phyloP scores from a whole-genome alignment of 2,888 invertebrate species.

The Torymus aiolomorphi region DNA sequence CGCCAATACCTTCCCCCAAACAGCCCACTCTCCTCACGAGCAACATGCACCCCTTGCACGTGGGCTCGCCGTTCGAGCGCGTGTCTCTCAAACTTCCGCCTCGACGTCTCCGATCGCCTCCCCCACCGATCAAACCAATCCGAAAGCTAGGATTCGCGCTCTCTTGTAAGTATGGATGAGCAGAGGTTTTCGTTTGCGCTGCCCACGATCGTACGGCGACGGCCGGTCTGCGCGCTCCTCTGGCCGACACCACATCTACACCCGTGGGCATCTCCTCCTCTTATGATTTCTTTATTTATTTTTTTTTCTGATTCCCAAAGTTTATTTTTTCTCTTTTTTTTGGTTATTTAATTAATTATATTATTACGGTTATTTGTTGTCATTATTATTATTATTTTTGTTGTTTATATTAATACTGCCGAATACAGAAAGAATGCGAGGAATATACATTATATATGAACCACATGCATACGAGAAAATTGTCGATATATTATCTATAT shows the following conservation, averaged over 20 bases:
- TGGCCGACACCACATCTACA: slow-evolving; percentile 47
- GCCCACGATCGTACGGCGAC: slow-evolving; percentile 14
- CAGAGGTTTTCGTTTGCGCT: background rate
- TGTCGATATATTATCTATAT: background rate
- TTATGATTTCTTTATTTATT: slow-evolving; percentile 30
- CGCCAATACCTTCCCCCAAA: no score
- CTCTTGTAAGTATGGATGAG: no score
- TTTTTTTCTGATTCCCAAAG: background rate
- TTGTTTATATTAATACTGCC: background rate
- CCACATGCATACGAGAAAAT: background rate
- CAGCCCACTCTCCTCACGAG: no score
- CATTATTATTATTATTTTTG: no score
- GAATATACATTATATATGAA: slow-evolving; percentile 7
- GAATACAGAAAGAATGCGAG: background rate
- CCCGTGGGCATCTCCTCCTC: slow-evolving; percentile 54
- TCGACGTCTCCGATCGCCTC: no score
- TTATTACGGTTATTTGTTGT: slow-evolving; percentile 6
- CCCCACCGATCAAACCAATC: no score
- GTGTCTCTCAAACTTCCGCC: slow-evolving; percentile 34
- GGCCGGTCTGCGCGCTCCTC: slow-evolving; percentile 24
- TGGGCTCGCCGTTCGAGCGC: slow-evolving; percentile 2
- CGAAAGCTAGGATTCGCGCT: no score
- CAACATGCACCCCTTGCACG: background rate
- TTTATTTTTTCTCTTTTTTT: slow-evolving; percentile 24
- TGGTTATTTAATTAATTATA: slow-evolving; percentile 6